Evolutionary conservation across 2,113 vertebrate genomes (phyloP).

Genomic region (Odontesthes bonariensis): DNA sequence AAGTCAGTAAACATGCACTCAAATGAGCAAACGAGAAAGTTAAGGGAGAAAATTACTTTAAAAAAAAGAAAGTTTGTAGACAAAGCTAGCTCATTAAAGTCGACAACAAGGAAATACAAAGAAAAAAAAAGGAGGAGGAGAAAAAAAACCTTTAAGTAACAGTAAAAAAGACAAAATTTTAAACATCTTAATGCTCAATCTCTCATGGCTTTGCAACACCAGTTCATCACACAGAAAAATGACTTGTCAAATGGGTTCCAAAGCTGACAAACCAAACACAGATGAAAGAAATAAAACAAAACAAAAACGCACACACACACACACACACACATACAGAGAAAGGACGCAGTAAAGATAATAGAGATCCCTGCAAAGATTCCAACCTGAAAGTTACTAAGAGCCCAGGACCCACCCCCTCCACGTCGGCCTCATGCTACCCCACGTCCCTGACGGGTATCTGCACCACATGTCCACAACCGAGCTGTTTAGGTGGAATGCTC

Average conservation of each 20-base stretch:
- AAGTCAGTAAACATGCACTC: conserved; percentile 50
- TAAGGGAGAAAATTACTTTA: not conserved
- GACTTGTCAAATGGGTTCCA: conserved; percentile 20
- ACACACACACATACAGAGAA: too few relatives aligned
- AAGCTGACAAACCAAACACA: conserved; percentile 40
- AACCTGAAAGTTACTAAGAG: conserved; percentile 60
- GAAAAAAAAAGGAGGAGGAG: conserved; percentile 43
- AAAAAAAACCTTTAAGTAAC: conserved; percentile 23
- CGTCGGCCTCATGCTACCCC: conserved; percentile 20
- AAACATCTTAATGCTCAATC: conserved; percentile 50
- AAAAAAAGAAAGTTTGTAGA: conserved; percentile 34
- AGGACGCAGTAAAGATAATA: not conserved
- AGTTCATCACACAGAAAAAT: conserved; percentile 31
- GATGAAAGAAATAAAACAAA: conserved; percentile 11
- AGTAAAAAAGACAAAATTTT: conserved; percentile 24
- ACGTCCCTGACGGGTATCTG: conserved; percentile 32
- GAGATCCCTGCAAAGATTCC: conserved; percentile 67
- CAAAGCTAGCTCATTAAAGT: conserved; percentile 41
- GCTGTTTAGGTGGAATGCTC: conserved; percentile 25
- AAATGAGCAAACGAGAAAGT: conserved; percentile 36
- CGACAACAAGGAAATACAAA: conserved; percentile 41
- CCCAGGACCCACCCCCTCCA: conserved; percentile 34
- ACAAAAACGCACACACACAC: not conserved
- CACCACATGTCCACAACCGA: conserved; percentile 18
- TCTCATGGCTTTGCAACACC: conserved; percentile 65